phyloP scores from a whole-genome alignment of 1,140 invertebrate genomes.

The Eumaeus atala region DNA sequence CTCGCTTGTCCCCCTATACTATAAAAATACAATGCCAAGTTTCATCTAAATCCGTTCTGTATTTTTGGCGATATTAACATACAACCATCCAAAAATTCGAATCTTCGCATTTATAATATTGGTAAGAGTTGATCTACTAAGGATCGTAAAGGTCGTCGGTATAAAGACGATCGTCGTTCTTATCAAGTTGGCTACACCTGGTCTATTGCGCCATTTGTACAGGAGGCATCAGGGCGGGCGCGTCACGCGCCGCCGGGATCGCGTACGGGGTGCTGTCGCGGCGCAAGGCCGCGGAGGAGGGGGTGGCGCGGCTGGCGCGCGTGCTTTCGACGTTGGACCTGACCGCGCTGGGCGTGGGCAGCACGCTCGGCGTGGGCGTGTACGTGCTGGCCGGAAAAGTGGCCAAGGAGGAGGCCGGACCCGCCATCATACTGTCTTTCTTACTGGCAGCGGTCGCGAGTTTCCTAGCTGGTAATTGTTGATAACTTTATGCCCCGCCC shows the following conservation, averaged over 20 bases:
- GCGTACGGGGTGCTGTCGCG: slow-evolving; percentile 69
- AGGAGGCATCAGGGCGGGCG: slow-evolving; percentile 57
- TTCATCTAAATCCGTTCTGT: no score
- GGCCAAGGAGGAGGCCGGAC: slow-evolving; percentile 85
- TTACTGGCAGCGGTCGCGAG: slow-evolving; percentile 89
- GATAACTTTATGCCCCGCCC: no score
- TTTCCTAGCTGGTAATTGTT: slow-evolving; percentile 82
- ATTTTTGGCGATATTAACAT: no score
- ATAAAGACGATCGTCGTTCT: no score
- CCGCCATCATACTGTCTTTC: slow-evolving; percentile 88
- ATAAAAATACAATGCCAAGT: no score
- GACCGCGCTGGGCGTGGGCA: slow-evolving; percentile 87
- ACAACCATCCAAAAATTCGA: no score
- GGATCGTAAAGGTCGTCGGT: no score
- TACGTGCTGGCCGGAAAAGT: slow-evolving; percentile 92
- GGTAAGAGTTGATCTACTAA: no score
- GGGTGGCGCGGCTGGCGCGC: slow-evolving; percentile 76
- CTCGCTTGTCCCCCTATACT: no score
- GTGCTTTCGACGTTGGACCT: slow-evolving; percentile 85
- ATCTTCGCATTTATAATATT: no score
- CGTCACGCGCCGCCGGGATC: slow-evolving; percentile 32
- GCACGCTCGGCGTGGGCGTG: slow-evolving; percentile 90
- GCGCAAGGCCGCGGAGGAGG: slow-evolving; percentile 65
- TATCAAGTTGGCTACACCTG: no score
- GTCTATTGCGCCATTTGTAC: no score